Conservation (phyloP, 2,113 vertebrate genomes). For the Athene noctua region DNA sequence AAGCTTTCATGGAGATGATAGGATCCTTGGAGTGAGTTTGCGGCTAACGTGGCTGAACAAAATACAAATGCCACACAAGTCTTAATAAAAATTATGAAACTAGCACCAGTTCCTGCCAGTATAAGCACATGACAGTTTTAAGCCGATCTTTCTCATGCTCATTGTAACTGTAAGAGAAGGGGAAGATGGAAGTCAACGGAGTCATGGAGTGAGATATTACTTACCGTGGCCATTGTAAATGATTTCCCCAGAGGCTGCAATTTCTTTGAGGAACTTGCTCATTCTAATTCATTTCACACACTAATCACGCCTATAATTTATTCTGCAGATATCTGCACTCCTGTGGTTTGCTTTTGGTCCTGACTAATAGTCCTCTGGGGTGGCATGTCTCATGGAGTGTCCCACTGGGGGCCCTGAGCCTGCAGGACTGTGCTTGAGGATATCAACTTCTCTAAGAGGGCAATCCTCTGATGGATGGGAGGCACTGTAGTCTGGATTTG, state of each 20-base stretch:
- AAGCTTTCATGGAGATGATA: not conserved
- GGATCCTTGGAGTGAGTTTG: not conserved
- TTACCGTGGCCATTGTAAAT: not conserved
- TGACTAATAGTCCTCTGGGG: not conserved
- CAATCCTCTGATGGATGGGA: not conserved
- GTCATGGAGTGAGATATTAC: not conserved
- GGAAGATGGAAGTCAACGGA: not conserved
- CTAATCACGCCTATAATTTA: not conserved
- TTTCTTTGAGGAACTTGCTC: not conserved
- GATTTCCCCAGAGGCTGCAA: constrained; percentile 3
- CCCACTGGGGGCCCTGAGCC: not conserved
- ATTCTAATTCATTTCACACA: not conserved
- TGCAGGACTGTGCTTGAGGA: not conserved
- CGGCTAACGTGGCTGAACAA: not conserved
- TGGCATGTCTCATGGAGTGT: not conserved
- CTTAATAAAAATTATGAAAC: not conserved
- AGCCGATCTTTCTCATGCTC: not conserved
- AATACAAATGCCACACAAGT: not conserved
- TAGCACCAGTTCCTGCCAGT: not conserved
- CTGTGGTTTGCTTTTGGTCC: not conserved
- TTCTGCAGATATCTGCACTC: not conserved
- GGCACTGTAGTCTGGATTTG: not conserved
- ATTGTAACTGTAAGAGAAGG: not conserved
- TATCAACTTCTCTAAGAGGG: not conserved
- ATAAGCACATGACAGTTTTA: not conserved